Conservation (phyloP, 2,888 invertebrate species). For the Terebella lapidaria region DNA sequence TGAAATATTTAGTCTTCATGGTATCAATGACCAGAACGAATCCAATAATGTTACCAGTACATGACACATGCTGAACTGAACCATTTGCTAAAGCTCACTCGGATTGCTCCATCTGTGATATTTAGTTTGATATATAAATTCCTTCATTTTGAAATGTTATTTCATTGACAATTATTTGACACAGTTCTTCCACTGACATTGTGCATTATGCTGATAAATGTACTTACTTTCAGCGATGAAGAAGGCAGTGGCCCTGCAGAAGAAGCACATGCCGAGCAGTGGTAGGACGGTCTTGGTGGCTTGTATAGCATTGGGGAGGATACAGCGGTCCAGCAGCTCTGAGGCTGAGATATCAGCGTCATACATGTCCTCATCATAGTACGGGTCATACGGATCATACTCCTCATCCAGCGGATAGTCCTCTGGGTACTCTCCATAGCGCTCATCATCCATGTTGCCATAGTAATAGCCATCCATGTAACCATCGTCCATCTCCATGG, state of each 20-base stretch:
- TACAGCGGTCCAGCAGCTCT: slow-evolving; percentile 29
- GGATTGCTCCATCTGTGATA: too few relatives aligned
- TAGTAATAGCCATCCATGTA: background rate
- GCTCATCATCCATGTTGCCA: background rate
- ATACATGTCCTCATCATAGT: slow-evolving; percentile 1
- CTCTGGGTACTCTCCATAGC: background rate
- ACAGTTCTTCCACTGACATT: too few relatives aligned
- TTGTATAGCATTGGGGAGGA: slow-evolving; percentile 41
- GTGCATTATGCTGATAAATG: background rate
- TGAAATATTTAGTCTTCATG: too few relatives aligned
- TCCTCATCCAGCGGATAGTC: background rate
- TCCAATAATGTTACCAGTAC: too few relatives aligned
- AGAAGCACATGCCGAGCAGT: slow-evolving; percentile 38
- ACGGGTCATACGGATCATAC: background rate
- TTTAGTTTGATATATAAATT: too few relatives aligned
- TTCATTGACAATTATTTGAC: too few relatives aligned
- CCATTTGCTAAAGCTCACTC: too few relatives aligned
- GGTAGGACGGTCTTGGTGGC: slow-evolving; percentile 37
- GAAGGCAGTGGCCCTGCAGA: slow-evolving; percentile 31
- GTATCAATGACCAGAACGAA: too few relatives aligned
- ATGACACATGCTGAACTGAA: too few relatives aligned
- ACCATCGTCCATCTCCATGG: background rate
- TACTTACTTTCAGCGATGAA: slow-evolving; percentile 31
- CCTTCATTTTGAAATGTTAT: too few relatives aligned
- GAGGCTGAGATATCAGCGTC: slow-evolving; percentile 11